Evolutionary conservation across 2,888 invertebrate genomes (phyloP), one percentile per base, ranked within the genome.

Genomic region (Dynastes hyllus): DNA sequence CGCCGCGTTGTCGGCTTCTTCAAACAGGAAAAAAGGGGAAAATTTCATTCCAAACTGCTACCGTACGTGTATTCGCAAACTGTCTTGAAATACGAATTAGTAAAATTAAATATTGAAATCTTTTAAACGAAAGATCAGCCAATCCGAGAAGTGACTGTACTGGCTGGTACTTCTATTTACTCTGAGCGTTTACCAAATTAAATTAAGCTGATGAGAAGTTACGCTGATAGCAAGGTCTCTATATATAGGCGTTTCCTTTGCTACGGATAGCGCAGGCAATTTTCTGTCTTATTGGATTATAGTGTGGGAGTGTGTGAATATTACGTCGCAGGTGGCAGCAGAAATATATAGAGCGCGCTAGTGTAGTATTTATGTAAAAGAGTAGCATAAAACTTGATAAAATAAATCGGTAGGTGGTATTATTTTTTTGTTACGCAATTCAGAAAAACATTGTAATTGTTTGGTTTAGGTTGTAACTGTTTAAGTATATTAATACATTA

Each of bases 51-150:
- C 16, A 16, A 16, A 37, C 27, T 45, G 37, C 9, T 50, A 22
- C 6, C 4, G 53, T 37, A 55, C 55, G 40, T 16, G 22, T 6
- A 16, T n/a, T 13, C 40, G 29, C 45, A 40, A 73, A 61, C 61
- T 45, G 58, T 22, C 11, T 58, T 73, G 37, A 61, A 45, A 73
- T 73, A 73, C 58, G 73, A 73, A 73, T 73, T 73, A 73, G 58
- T 27, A 73, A 73, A 73, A 61, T 73, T 61, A 58, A 73, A 73
- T 73, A 61, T 61, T 73, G 58, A 61, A 73, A 73, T 73, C 45
- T 45, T 58, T 40, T 73, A 73, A 73, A 58, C 5, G 73, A 58
- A 22, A 22, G 22, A 73, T 58, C 45, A 73, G 45, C 73, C 16
- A 32, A 71, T 32, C 37, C 16, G 70, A 37, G 13, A 66, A 37